Evolutionary conservation across 2,888 invertebrate species (phyloP).

Genomic region (Xanthia icteritia): DNA sequence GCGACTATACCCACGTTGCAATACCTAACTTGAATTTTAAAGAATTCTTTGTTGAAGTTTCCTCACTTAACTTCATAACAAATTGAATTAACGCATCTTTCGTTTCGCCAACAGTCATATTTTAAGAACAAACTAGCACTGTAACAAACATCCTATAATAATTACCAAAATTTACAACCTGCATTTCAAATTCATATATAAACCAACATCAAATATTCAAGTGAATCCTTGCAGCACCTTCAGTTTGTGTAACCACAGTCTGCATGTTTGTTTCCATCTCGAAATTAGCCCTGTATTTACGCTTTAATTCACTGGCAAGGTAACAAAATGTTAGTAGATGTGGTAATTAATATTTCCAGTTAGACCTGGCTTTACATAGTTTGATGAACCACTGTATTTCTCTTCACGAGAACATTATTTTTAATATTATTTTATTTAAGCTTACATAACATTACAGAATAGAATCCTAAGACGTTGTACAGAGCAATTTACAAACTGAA

Average conservation of each 20-base stretch:
- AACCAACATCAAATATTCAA: constrained; percentile 50
- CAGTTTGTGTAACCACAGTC: constrained; percentile 55
- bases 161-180: constrained; percentile 22
- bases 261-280: constrained; percentile 41
- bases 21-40: neutral
- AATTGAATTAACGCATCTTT: constrained; percentile 10
- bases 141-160: constrained; percentile 11
- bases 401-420: neutral
- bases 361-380: constrained; percentile 21
- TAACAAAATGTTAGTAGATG: constrained; percentile 42
- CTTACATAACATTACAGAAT: neutral
- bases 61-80: neutral
- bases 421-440: neutral
- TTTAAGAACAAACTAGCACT: neutral
- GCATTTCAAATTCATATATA: constrained; percentile 37
- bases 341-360: constrained; percentile 45
- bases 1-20: too few relatives aligned
- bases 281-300: constrained; percentile 47
- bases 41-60: neutral
- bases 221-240: constrained; percentile 47
- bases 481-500: neutral
- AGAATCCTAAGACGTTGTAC: neutral
- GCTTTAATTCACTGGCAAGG: constrained; percentile 41
- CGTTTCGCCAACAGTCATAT: neutral
- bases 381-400: constrained; percentile 19